Evolutionary conservation across 1,140 invertebrate genomes (phyloP).

Genomic region (Geopemphigus sp.): DNA sequence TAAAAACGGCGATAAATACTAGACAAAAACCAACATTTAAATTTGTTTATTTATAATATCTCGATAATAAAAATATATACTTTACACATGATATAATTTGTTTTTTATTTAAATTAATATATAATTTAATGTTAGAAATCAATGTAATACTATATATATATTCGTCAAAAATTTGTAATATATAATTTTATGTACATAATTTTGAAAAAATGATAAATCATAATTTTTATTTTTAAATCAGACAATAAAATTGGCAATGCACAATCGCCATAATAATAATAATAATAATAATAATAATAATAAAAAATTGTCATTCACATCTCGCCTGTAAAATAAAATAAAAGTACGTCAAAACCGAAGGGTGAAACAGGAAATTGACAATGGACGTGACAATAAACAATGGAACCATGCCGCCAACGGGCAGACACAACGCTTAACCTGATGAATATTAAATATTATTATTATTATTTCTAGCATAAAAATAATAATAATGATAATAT

Average conservation of each 20-base stretch:
- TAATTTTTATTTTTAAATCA: constrained; percentile 10
- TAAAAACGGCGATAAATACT: too few species aligned
- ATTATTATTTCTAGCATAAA: constrained; percentile 44
- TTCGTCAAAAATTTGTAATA: too few species aligned
- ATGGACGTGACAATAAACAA: constrained; percentile 50
- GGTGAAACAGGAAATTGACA: constrained; percentile 50
- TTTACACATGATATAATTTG: too few species aligned
- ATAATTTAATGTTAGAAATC: too few species aligned
- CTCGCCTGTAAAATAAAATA: constrained; percentile 41
- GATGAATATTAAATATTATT: constrained; percentile 49
- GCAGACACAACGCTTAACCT: constrained; percentile 39
- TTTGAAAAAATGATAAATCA: background rate
- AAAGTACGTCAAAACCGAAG: constrained; percentile 44
- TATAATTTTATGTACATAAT: too few species aligned
- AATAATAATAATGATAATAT: constrained; percentile 23
- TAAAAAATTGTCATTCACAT: constrained; percentile 41
- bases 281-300: background rate
- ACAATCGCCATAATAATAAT: background rate
- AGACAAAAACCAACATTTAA: too few species aligned
- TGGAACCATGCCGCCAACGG: constrained; percentile 16
- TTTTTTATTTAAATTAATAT: too few species aligned
- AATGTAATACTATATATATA: too few species aligned
- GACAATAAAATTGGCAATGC: constrained; percentile 32
- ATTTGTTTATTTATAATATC: too few species aligned
- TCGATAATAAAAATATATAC: too few species aligned